Percentiles rank a stretch among this genome's conserved stretches.
phyloP scores from a whole-genome alignment of 2,888 invertebrate genomes.

The Hydriomena furcata region DNA sequence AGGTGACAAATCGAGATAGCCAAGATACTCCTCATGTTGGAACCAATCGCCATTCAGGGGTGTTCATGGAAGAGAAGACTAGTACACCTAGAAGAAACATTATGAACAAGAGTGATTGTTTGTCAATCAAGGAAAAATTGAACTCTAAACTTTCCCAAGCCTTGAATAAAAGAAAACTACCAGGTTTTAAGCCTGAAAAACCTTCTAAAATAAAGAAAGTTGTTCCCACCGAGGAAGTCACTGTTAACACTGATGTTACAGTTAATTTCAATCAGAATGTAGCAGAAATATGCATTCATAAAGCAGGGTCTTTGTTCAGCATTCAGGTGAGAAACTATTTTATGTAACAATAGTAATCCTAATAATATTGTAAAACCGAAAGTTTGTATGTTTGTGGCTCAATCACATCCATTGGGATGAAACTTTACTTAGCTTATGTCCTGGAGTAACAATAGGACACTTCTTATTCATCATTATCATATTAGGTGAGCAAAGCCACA shows the following conservation, averaged over 20 bases:
- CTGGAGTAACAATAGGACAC: too few species aligned
- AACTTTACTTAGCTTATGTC: too few species aligned
- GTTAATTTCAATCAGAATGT: slow-evolving; percentile 61
- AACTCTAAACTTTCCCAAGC: slow-evolving; percentile 73
- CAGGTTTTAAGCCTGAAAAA: slow-evolving; percentile 62
- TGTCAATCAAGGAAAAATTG: slow-evolving; percentile 74
- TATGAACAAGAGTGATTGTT: slow-evolving; percentile 71
- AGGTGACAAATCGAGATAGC: slow-evolving; percentile 33
- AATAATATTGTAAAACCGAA: too few species aligned
- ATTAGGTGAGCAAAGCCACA: too few species aligned
- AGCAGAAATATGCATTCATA: slow-evolving; percentile 66
- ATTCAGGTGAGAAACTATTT: slow-evolving; percentile 54
- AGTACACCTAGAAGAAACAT: slow-evolving; percentile 48
- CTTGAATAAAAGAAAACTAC: slow-evolving; percentile 73
- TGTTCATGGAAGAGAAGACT: slow-evolving; percentile 48
- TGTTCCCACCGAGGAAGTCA: slow-evolving; percentile 31
- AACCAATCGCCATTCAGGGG: slow-evolving; percentile 29
- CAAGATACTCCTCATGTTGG: slow-evolving; percentile 18
- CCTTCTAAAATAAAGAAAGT: slow-evolving; percentile 63
- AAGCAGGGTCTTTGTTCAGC: slow-evolving; percentile 54
- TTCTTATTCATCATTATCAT: too few species aligned
- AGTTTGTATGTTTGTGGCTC: too few species aligned
- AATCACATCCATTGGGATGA: too few species aligned
- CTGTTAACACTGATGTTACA: slow-evolving; percentile 52
- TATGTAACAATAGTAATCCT: too few species aligned